Base-by-base conservation (phyloP, 1,140 invertebrate species). In the Diprion similis region DNA sequence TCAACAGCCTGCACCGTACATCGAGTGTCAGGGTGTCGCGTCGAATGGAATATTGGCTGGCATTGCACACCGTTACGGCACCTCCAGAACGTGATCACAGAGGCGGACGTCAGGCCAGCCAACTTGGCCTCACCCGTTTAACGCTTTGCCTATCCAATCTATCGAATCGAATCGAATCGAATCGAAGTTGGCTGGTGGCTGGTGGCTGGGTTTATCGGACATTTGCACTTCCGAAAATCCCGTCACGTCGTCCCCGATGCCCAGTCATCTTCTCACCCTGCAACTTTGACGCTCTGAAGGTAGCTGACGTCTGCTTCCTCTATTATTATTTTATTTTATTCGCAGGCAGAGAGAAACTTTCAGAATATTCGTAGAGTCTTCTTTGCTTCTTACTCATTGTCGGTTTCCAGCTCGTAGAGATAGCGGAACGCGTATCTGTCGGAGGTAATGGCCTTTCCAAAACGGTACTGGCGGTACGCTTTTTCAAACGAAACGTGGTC, bases 91-190 rank as follows among this genome's bases (percentile, higher is more conserved):
- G 51, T 59, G n/a, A 59, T 59, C 51, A 59, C 51, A 59, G 51
- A 59, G 51, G 9, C 51, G 51, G n/a, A 59, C 51, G 51, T 59
- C 51, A 59, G 51, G 51, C n/a, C 51, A 17, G n/a, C 51, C n/a
- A 59, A 59, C 51, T 59, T 59, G n/a, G 51, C 51, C 51, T 17
- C 51, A 59, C 51, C 51, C 51, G 51, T 59, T 59, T 59, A 59
- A 17, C 51, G 51, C 51, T 59, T 59, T 59, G n/a, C n/a, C 51
- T 15, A 59, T 59, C 51, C 11, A 59, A 59, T 59, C 24, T 6
- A 37, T 37, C 51, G 51, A 9, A 59, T 59, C 51, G 51, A 59
- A 59, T 59, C 51, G 51, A 59, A 59, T 59, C 51, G 51, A 59
- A 17, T 51, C 15, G 10, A 10, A 15, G 48, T 51, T 51, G 10